A percentile compares a stretch with the other conserved stretches of the same genome.
Evolutionary conservation across 2,797 vertebrate genomes (phyloP).

Genomic region (Holocentrus rufus): DNA sequence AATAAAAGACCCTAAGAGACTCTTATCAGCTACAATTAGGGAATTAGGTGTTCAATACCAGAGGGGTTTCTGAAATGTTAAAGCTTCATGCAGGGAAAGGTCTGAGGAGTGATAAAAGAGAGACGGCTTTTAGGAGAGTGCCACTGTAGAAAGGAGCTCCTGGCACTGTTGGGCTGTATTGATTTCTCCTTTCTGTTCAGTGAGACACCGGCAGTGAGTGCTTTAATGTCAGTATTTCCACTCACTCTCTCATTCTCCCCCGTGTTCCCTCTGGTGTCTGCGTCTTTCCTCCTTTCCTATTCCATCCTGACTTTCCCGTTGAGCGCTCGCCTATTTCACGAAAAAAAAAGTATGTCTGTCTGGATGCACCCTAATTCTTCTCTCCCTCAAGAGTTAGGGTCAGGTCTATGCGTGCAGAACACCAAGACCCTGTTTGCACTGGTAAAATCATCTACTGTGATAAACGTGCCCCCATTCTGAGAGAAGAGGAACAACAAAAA

Average conservation of each 20-base stretch:
- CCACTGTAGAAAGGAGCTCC: neutral
- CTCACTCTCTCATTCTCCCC: neutral
- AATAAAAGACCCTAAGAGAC: neutral
- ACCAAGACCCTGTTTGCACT: neutral
- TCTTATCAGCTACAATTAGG: neutral
- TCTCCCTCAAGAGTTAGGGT: neutral
- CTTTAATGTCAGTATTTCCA: constrained; percentile 7
- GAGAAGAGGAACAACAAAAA: too few species aligned
- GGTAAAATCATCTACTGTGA: neutral
- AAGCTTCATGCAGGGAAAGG: neutral
- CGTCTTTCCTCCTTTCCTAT: neutral
- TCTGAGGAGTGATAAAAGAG: constrained; percentile 3
- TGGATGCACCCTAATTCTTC: neutral
- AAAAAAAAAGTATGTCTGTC: neutral
- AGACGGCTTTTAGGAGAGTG: neutral
- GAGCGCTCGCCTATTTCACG: neutral
- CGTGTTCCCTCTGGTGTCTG: neutral
- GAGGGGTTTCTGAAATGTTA: neutral
- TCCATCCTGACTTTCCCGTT: neutral
- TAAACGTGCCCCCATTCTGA: neutral
- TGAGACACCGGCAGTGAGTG: neutral
- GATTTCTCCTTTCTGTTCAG: neutral
- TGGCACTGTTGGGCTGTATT: constrained; percentile 3
- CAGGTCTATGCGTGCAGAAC: neutral
- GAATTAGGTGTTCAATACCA: neutral